Percentiles rank a stretch among this genome's conserved stretches.
Conservation (phyloP, 1,140 invertebrate genomes). For the Xylocopa sonorina region DNA sequence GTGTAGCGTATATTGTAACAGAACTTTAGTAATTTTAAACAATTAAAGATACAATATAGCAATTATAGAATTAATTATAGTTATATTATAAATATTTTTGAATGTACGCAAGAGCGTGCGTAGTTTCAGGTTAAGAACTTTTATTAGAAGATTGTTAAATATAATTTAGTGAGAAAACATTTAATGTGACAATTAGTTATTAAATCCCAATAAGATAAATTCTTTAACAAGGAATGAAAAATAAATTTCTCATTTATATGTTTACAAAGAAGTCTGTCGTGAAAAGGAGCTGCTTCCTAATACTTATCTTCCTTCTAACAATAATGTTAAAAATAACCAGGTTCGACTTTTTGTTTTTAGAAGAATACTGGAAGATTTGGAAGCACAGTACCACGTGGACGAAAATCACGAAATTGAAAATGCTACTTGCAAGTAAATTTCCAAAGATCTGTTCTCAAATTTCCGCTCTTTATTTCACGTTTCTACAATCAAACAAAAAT, state of each 20-base stretch:
- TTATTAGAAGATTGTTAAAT: slow-evolving; percentile 11
- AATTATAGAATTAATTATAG: slow-evolving; percentile 1
- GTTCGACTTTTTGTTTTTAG: slow-evolving; percentile 56
- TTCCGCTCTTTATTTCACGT: slow-evolving; percentile 7
- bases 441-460: slow-evolving; percentile 30
- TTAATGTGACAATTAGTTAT: neutral
- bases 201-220: slow-evolving; percentile 3
- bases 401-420: slow-evolving; percentile 29
- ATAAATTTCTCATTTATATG: slow-evolving; percentile 47
- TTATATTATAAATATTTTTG: neutral
- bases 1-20: slow-evolving; percentile 4
- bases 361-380: slow-evolving; percentile 52
- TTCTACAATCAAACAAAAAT: neutral
- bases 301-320: neutral
- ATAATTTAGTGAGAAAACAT: slow-evolving; percentile 12
- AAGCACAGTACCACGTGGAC: slow-evolving; percentile 50
- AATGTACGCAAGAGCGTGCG: neutral
- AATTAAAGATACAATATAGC: neutral
- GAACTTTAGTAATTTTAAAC: neutral
- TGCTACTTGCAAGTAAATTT: slow-evolving; percentile 50
- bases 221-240: slow-evolving; percentile 7
- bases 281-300: slow-evolving; percentile 19
- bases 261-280: slow-evolving; percentile 2
- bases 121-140: slow-evolving; percentile 1
- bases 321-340: slow-evolving; percentile 8